Base-by-base conservation (phyloP, 2,888 invertebrate genomes). In the Meliscaeva auricollis region DNA sequence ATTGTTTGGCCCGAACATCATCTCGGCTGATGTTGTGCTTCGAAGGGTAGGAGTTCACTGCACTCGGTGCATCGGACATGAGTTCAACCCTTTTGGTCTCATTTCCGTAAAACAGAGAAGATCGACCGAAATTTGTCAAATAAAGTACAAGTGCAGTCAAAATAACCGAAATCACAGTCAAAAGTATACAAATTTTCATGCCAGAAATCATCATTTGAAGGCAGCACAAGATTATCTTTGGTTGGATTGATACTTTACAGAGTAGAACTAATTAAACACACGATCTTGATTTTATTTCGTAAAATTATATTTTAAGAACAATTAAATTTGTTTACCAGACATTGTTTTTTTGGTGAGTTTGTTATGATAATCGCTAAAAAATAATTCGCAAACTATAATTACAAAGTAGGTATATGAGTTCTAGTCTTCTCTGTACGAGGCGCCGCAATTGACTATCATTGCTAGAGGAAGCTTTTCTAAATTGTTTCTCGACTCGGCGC, bases 371-470 rank as follows among this genome's bases (percentile, higher is more conserved):
- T 54, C 54, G 30, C 11, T 9, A 11, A 17, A 17, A 11, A n/a
- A n/a, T 11, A 26, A 48, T 54, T 41, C 9, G 30, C 3, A 32
- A 76, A 17, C 13, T 64, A 35, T 15, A 11, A 46, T 20, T 46
- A 62, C 3, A 6, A 3, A 50, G 32, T 60, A n/a, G n/a, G n/a
- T n/a, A n/a, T n/a, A 9, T 30, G 20, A 54, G 17, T 35, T n/a
- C n/a, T 8, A 56, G 56, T 76, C 70, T 52, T 70, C 41, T 66
- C 81, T 41, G 46, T 69, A 8, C 66, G 58, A 76, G 70, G 76
- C 62, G 20, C 41, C 76, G 50, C 69, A 56, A 26, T 50, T 48
- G 17, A 81, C 81, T 81, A 76, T 66, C 52, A 41, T 72, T 50
- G 41, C 50, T 35, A 41, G 64, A n/a, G 44, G 56, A 50, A 62